A percentile compares a stretch with the other conserved stretches of the same genome.
phyloP scores from a whole-genome alignment of 2,797 vertebrate genomes.

The Lepilemur septentrionalis region DNA sequence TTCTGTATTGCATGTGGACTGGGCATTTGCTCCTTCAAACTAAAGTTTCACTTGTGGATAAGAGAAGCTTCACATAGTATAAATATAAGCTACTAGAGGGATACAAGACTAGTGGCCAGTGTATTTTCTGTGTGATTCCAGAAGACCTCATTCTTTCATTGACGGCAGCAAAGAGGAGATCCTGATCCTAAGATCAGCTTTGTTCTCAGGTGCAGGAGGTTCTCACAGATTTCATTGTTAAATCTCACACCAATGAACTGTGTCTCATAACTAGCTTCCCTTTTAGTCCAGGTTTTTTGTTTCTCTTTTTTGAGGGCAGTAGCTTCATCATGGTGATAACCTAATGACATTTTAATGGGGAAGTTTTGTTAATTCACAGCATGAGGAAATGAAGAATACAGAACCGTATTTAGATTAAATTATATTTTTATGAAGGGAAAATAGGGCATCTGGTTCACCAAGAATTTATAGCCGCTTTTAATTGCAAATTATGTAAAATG shows the following conservation, averaged over 20 bases:
- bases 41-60: not conserved
- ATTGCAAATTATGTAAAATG: conserved; percentile 23
- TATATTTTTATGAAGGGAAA: conserved; percentile 33
- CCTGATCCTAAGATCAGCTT: not conserved
- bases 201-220: not conserved
- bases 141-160: not conserved
- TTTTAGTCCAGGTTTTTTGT: not conserved
- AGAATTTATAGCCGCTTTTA: conserved; percentile 38
- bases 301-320: not conserved
- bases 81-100: not conserved
- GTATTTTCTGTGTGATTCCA: not conserved
- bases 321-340: not conserved
- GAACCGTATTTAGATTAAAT: conserved; percentile 36
- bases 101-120: not conserved
- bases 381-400: conserved; percentile 9
- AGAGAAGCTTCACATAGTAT: not conserved
- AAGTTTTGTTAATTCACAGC: conserved; percentile 10
- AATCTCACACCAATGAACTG: not conserved
- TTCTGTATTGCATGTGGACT: not conserved
- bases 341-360: not conserved
- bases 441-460: not conserved
- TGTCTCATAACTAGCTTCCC: not conserved
- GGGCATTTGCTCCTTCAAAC: not conserved
- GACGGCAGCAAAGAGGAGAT: not conserved
- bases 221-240: not conserved